Evolutionary conservation across 2,797 vertebrate genomes (phyloP), one percentile per base, ranked within the genome.

Genomic region (Poeciliopsis infans): DNA sequence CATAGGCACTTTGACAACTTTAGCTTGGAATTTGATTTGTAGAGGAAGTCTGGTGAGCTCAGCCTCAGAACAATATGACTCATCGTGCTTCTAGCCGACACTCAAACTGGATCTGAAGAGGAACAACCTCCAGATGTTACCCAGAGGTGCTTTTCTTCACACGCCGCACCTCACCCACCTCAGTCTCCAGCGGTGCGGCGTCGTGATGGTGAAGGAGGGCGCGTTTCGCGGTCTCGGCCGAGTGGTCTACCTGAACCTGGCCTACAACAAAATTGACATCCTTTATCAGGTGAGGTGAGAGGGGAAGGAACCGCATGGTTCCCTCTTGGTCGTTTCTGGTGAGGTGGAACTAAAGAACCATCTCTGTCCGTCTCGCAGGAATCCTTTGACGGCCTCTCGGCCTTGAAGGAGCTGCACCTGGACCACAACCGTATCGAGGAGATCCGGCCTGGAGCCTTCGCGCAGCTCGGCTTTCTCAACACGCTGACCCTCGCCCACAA

Each of bases 351-450:
- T 15, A 47, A 46, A n/a, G 6, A 5, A 25, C 25, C 4, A 7
- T 5, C 2, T n/a, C 71, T 46, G 8, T 25, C 36, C 59, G n/a
- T 12, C 4, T 46, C 79, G 72, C 87, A 96, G 95, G 97, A 98
- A 84, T 96, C 97, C 0, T 95, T 99, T 79, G 97, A 97, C 0
- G 97, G 97, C 25, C 95, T 99, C 36, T 96, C 94, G 28, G 97
- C 97, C 2, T 92, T 99, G 78, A 96, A 96, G 87, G 96, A 97
- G 82, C 94, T 99, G 45, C 86, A 93, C 71, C 92, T 98, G 78
- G 93, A 97, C 64, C 91, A 95, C 11, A 99, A 99, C 83, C 86
- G 74, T 5, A 92, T 99, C 13, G 97, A 98, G 85, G 97, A 99
- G 91, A 96, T 99, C 88, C 96, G 96, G 75, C 95, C 94, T 0